Evolutionary conservation across 2,888 invertebrate genomes (phyloP), one percentile per base, ranked within the genome.

Genomic region (Caenorhabditis sulstoni): DNA sequence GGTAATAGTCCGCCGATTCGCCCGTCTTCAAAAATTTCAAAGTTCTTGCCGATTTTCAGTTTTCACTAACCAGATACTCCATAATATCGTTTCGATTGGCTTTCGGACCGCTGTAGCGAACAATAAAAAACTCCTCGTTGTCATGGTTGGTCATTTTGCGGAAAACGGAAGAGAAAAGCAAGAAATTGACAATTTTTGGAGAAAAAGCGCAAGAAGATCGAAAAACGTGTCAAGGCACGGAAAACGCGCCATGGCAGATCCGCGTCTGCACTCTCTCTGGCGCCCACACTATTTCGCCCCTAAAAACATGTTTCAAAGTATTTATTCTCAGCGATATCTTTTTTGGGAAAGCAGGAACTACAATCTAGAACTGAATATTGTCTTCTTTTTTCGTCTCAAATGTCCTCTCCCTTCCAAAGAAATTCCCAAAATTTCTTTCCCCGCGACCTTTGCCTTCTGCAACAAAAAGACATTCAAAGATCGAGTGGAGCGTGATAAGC

Each of bases 81-180:
- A 22, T 20, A 5, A 50, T 12, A 22, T 18, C 50, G 20, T 50
- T 23, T 1, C 50, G 7, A 12, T 8, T 4, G 1, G 9, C 20
- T 22, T 50, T 20, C 22, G 50, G 50, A 12, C 50, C 50, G 9
- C 4, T 22, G 14, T 12, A 50, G 9, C 50, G 50, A 4, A 50
- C 20, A 50, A 50, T 50, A 22, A 50, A 50, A 20, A 12, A 50
- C 20, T 50, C 50, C 20, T 50, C 50, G 8, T 22, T 23, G 50
- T 50, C 23, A 7, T 23, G 4, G 3, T 47, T 1, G 8, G 16
- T 18, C 8, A 16, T 18, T 47, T 16, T 16, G 9, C n/a, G n/a
- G 9, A 18, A 47, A 47, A 47, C 12, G 4, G 29, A 29, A 29
- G 29, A 29, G 29, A 29, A 7, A 29, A 29, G 7, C 29, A 29